Conservation (phyloP, 1,140 invertebrate genomes). For the Teleogryllus occipitalis region DNA sequence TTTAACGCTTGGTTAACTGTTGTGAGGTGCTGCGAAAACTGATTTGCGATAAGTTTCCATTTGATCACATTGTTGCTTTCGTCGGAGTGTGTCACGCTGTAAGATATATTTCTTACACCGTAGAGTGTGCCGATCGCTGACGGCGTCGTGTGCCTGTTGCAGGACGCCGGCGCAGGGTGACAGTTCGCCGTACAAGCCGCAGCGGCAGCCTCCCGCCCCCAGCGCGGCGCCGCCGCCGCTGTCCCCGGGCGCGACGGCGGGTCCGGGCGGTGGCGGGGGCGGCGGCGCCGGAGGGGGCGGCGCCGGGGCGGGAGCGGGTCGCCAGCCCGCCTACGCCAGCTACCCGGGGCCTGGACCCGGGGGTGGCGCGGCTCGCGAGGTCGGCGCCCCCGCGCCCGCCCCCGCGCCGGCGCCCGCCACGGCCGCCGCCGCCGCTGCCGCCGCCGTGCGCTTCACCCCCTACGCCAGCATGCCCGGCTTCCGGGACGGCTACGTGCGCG, state of each 20-base stretch:
- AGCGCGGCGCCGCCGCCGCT: slow-evolving; percentile 19
- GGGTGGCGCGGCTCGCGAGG: neutral
- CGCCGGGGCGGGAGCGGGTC: neutral
- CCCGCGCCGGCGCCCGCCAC: too few relatives aligned
- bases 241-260: neutral
- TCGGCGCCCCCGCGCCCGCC: neutral
- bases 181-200: slow-evolving; percentile 25
- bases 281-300: neutral
- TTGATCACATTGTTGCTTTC: neutral
- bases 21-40: neutral
- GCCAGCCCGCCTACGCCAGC: neutral
- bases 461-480: neutral
- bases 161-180: slow-evolving; percentile 22
- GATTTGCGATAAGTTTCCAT: neutral
- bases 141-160: neutral
- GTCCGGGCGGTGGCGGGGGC: neutral
- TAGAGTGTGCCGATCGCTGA: neutral
- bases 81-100: neutral
- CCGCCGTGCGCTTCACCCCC: neutral
- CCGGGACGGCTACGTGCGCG: neutral
- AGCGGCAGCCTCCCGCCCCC: slow-evolving; percentile 20
- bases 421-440: too few relatives aligned
- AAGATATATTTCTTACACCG: too few relatives aligned
- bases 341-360: neutral
- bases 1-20: too few relatives aligned